phyloP scores from a whole-genome alignment of 1,140 invertebrate genomes.

The Lepidurus packardi region DNA sequence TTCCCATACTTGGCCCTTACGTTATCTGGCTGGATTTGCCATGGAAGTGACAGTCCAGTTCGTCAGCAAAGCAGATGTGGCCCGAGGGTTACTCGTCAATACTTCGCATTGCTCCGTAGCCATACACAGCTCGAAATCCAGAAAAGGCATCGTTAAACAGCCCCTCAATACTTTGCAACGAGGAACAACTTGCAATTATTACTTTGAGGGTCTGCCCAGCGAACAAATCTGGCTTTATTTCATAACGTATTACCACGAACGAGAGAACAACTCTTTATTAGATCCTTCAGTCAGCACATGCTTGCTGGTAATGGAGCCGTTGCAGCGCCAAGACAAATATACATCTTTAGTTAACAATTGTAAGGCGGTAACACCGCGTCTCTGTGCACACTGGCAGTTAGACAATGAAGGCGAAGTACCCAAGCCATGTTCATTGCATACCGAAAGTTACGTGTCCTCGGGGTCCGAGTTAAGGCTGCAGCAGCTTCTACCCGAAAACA shows the following conservation, averaged over 20 bases:
- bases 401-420: neutral
- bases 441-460: conserved; percentile 25
- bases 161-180: conserved; percentile 48
- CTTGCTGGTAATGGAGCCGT: neutral
- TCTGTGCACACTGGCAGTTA: conserved; percentile 27
- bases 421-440: neutral
- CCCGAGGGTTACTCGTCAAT: conserved; percentile 61
- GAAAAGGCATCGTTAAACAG: conserved; percentile 55
- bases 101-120: conserved; percentile 52
- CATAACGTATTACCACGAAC: conserved; percentile 54
- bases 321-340: neutral
- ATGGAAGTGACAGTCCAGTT: conserved; percentile 67
- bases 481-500: neutral
- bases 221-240: conserved; percentile 79
- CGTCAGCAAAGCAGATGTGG: conserved; percentile 66
- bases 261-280: neutral
- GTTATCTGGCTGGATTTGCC: conserved; percentile 71
- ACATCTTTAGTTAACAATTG: neutral
- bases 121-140: conserved; percentile 53
- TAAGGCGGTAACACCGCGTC: neutral
- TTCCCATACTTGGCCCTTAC: conserved; percentile 68
- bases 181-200: conserved; percentile 52
- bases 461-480: neutral
- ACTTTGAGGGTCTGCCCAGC: conserved; percentile 59
- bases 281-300: neutral